These are phyloP conservation scores for Penaeus japonicus DNA, from an alignment of 1,140 invertebrate genomes.

Conservation along the genomic window DNA sequence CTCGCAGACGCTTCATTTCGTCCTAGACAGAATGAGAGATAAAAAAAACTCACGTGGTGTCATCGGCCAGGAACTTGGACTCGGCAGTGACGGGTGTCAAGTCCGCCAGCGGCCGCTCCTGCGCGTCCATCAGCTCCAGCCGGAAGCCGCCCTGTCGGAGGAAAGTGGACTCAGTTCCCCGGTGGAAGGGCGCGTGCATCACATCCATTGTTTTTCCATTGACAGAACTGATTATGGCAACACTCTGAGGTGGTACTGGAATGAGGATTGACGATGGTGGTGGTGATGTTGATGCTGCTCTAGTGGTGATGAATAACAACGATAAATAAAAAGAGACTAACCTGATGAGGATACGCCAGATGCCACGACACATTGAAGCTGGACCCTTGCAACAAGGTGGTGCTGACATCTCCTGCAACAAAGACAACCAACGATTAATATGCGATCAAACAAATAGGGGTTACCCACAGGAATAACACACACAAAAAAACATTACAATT, in stretches of 20 bases:
- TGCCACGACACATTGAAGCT: slow-evolving; percentile 93
- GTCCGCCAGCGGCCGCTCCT: slow-evolving; percentile 71
- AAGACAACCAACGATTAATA: slow-evolving; percentile 15
- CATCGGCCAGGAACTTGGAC: slow-evolving; percentile 80
- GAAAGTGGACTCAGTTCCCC: too few species aligned
- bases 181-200: too few species aligned
- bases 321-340: slow-evolving; percentile 70
- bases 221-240: too few species aligned
- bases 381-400: slow-evolving; percentile 81
- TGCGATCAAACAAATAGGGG: too few species aligned
- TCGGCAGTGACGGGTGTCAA: slow-evolving; percentile 81
- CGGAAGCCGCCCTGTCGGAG: slow-evolving; percentile 80
- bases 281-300: too few species aligned
- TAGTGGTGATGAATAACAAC: too few species aligned
- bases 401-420: slow-evolving; percentile 71
- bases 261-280: too few species aligned
- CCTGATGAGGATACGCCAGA: slow-evolving; percentile 89
- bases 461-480: too few species aligned
- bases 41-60: slow-evolving; percentile 72
- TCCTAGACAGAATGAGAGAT: neutral
- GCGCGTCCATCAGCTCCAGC: slow-evolving; percentile 78
- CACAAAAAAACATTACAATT: too few species aligned
- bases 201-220: too few species aligned
- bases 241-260: too few species aligned
- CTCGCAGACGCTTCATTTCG: too few species aligned